phyloP scores from a whole-genome alignment of 2,797 vertebrate species.

The Macropodus opercularis region DNA sequence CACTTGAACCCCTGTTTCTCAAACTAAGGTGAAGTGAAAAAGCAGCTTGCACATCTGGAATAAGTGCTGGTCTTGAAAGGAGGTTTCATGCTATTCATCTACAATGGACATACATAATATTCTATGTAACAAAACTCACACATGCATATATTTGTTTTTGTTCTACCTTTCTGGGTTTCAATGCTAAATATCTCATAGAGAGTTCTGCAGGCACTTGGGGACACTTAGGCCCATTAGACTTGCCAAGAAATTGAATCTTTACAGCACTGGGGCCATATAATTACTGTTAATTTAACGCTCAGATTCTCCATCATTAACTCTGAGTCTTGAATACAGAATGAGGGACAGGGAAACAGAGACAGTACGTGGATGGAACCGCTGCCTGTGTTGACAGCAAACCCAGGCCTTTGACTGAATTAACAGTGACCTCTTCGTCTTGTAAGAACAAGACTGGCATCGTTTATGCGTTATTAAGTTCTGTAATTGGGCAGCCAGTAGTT shows the following conservation, averaged over 20 bases:
- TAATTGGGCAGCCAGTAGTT: constrained; percentile 99
- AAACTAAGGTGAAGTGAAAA: constrained; percentile 18
- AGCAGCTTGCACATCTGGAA: constrained; percentile 38
- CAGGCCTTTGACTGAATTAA: constrained; percentile 88
- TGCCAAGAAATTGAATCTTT: constrained; percentile 94
- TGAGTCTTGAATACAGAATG: constrained; percentile 84
- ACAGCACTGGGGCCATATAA: constrained; percentile 94
- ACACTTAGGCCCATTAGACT: constrained; percentile 77
- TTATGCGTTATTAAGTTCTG: constrained; percentile 96
- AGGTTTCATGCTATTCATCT: background rate
- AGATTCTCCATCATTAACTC: constrained; percentile 97
- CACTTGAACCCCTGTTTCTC: constrained; percentile 48
- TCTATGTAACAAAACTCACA: too few relatives aligned
- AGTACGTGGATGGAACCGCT: constrained; percentile 42
- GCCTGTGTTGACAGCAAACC: constrained; percentile 70
- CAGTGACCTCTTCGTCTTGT: constrained; percentile 85
- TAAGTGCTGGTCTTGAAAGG: background rate
- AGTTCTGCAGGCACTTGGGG: constrained; percentile 59
- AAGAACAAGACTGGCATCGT: constrained; percentile 94
- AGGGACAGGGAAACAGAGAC: constrained; percentile 51
- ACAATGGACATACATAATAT: too few relatives aligned
- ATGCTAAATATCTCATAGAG: constrained; percentile 62
- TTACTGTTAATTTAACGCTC: constrained; percentile 99
- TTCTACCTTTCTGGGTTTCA: constrained; percentile 34
- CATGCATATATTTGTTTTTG: constrained; percentile 42